Evolutionary conservation across 2,888 invertebrate genomes (phyloP).

Genomic region (Watsonalla binaria): DNA sequence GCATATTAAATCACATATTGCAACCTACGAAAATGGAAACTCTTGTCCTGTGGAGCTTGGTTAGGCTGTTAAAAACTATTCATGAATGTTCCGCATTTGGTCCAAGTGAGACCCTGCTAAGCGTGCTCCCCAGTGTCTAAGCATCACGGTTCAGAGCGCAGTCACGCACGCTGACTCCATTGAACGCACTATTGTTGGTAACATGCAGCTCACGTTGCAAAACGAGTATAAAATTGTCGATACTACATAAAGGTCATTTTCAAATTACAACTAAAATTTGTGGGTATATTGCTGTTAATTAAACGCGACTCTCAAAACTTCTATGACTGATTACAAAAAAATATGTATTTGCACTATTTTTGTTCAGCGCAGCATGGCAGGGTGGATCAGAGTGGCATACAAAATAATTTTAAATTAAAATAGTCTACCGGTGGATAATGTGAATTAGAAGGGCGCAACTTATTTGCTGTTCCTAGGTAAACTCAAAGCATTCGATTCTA

Average conservation of each 20-base stretch:
- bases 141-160: slow-evolving; percentile 60
- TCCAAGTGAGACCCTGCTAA: slow-evolving; percentile 9
- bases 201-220: neutral
- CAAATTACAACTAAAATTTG: neutral
- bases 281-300: neutral
- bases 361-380: too few species aligned
- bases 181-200: slow-evolving; percentile 8
- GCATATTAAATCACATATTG: too few species aligned
- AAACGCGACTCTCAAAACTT: neutral
- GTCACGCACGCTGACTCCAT: slow-evolving; percentile 60
- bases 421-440: too few species aligned
- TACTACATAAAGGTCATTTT: neutral
- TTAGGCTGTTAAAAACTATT: too few species aligned
- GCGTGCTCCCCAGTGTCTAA: slow-evolving; percentile 30
- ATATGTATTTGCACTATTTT: too few species aligned
- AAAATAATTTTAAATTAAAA: too few species aligned
- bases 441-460: too few species aligned
- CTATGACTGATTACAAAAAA: neutral
- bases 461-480: too few species aligned
- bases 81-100: slow-evolving; percentile 8
- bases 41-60: too few species aligned
- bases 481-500: too few species aligned
- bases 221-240: neutral
- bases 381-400: too few species aligned
- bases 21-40: too few species aligned